Evolutionary conservation across 2,797 vertebrate genomes (phyloP).

Genomic region (Lepilemur septentrionalis): DNA sequence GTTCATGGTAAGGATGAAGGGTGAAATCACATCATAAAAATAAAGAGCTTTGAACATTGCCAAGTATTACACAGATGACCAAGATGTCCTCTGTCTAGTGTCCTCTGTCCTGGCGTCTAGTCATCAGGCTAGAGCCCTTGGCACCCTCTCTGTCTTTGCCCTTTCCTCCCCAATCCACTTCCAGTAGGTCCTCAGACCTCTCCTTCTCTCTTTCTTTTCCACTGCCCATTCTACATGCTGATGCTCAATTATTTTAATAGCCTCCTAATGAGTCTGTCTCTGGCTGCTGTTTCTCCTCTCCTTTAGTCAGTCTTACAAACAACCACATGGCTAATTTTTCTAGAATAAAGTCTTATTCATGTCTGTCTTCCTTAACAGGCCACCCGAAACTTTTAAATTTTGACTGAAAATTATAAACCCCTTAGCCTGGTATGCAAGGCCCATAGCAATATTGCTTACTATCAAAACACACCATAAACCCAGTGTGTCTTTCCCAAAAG

Average conservation of each 20-base stretch:
- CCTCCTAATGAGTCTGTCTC: background rate
- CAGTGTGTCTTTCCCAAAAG: background rate
- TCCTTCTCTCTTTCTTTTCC: background rate
- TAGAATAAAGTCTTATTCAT: background rate
- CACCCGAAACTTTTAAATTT: background rate
- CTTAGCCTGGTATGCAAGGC: background rate
- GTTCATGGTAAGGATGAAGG: background rate
- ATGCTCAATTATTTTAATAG: conserved; percentile 22
- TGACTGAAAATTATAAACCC: background rate
- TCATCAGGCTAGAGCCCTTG: background rate
- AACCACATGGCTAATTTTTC: background rate
- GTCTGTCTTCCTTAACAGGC: background rate
- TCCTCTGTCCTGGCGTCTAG: background rate
- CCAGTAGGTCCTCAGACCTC: background rate
- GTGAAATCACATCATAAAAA: background rate
- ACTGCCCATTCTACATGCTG: background rate
- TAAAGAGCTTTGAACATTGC: background rate
- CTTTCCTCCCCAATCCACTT: background rate
- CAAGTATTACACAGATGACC: background rate
- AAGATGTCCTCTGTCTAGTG: background rate
- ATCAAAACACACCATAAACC: background rate
- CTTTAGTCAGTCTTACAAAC: background rate
- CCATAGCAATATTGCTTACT: background rate
- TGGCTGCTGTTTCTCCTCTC: background rate
- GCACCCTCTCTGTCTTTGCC: background rate